phyloP scores from a whole-genome alignment of 2,113 vertebrate genomes.

The Hemichromis elongatus region DNA sequence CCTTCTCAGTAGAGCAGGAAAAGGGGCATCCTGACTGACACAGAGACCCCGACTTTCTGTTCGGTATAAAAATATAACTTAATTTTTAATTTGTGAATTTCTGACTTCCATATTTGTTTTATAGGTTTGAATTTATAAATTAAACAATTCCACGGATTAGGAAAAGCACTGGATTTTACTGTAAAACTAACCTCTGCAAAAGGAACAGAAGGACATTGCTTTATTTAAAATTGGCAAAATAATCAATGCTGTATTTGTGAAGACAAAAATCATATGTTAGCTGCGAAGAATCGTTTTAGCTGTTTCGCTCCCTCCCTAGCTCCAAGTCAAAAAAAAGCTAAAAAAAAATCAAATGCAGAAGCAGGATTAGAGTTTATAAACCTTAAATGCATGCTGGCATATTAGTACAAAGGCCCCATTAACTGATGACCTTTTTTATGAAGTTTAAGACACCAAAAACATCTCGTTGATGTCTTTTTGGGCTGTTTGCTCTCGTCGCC shows the following conservation, averaged over 20 bases:
- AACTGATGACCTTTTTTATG: not conserved
- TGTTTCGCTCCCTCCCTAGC: not conserved
- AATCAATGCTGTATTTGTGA: not conserved
- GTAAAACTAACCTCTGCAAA: not conserved
- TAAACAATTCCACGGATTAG: not conserved
- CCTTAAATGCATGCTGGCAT: not conserved
- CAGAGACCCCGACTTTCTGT: no score
- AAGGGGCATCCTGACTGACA: no score
- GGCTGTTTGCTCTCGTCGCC: not conserved
- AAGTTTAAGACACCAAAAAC: not conserved
- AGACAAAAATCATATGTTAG: not conserved
- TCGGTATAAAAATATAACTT: not conserved
- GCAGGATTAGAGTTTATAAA: not conserved
- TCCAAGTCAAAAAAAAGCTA: no score
- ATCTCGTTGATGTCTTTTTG: not conserved
- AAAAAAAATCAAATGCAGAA: not conserved
- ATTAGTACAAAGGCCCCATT: not conserved
- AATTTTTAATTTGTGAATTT: not conserved
- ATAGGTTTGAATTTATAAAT: not conserved
- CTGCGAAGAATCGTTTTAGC: not conserved
- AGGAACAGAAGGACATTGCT: not conserved
- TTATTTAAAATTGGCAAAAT: not conserved
- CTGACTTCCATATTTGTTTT: not conserved
- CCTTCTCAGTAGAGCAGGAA: no score
- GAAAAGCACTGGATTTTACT: not conserved